Percentiles rank a stretch among this genome's conserved stretches.
Evolutionary conservation across 2,113 vertebrate genomes (phyloP).

Genomic region (Ictalurus punctatus): DNA sequence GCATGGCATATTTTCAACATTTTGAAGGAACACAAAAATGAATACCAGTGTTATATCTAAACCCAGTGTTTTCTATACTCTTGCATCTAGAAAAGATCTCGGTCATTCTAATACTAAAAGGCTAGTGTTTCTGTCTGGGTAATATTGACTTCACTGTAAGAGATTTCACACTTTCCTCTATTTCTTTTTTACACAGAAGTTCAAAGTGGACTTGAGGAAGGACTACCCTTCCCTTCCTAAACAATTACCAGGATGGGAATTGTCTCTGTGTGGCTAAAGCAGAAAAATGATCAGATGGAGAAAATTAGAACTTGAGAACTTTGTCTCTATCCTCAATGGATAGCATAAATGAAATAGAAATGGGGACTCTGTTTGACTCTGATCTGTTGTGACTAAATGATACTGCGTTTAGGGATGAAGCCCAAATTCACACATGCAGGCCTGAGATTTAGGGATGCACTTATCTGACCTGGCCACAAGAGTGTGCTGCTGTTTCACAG

Average conservation of each 20-base stretch:
- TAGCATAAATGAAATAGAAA: conserved; percentile 8
- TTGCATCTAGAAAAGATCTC: neutral
- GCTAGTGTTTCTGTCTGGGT: neutral
- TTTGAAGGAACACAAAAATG: neutral
- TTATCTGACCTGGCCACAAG: conserved; percentile 65
- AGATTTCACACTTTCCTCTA: neutral
- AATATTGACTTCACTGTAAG: neutral
- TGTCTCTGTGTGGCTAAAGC: conserved; percentile 38
- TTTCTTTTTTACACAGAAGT: conserved; percentile 2
- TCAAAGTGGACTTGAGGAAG: neutral
- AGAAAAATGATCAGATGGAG: conserved; percentile 3
- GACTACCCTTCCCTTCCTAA: conserved; percentile 25
- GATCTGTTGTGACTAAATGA: conserved; percentile 35
- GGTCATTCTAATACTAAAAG: neutral
- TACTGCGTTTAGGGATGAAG: conserved; percentile 39
- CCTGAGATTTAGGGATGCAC: conserved; percentile 47
- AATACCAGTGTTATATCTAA: neutral
- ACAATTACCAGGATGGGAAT: conserved; percentile 33
- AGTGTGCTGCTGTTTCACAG: conserved; percentile 73
- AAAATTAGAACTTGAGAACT: conserved; percentile 1
- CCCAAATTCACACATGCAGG: conserved; percentile 36
- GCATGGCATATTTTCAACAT: neutral
- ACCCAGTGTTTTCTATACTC: neutral
- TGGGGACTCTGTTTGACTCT: conserved; percentile 2
- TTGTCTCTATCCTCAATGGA: neutral